Conservation (phyloP, 2,113 vertebrate species). For the Epinephelus moara region DNA sequence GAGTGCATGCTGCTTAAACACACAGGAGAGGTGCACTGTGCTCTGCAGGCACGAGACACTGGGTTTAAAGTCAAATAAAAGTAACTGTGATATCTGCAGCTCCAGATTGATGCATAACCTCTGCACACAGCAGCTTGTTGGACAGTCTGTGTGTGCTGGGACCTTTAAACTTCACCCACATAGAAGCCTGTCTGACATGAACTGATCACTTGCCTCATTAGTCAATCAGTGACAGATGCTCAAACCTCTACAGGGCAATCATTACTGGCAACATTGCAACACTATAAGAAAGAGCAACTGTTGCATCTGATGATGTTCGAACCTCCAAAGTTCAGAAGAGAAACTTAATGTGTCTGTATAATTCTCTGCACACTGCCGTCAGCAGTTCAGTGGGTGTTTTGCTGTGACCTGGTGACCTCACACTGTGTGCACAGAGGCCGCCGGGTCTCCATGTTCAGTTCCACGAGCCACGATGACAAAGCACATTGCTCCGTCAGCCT, state of each 20-base stretch:
- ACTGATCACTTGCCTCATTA: not conserved
- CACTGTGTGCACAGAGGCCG: slow-evolving; percentile 17
- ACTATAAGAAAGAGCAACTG: not conserved
- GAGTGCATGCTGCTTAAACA: not conserved
- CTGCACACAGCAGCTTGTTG: not conserved
- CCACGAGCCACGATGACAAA: slow-evolving; percentile 48
- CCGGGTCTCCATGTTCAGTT: not conserved
- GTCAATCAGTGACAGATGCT: slow-evolving; percentile 48
- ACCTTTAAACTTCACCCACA: not conserved
- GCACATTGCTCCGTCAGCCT: slow-evolving; percentile 26
- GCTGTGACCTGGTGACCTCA: not conserved
- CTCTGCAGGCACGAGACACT: not conserved
- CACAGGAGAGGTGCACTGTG: too few relatives aligned
- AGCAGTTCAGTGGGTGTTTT: not conserved
- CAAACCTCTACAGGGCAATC: not conserved
- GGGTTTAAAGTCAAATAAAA: not conserved
- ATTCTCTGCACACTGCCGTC: too few relatives aligned
- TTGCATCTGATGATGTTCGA: not conserved
- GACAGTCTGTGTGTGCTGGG: not conserved
- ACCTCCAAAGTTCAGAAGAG: not conserved
- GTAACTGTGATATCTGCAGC: not conserved
- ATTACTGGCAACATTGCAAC: not conserved
- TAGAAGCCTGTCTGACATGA: not conserved
- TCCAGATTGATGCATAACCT: not conserved
- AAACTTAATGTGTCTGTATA: not conserved